Evolutionary conservation across 37 sponge, comb jelly and placozoan species (phyloP).

Genomic region (Beroe forskalii): DNA sequence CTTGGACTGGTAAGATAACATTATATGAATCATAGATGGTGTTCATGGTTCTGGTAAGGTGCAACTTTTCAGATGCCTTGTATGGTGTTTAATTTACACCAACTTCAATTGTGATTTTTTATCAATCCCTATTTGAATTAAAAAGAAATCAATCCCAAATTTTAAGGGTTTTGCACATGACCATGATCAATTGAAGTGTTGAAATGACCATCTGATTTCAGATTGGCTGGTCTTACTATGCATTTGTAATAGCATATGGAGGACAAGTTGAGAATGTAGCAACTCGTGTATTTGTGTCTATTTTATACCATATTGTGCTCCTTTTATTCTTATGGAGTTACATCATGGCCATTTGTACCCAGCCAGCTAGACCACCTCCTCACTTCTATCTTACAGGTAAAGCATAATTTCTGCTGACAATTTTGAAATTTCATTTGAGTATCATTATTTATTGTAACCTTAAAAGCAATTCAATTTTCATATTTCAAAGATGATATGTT

Average conservation of each 20-base stretch:
- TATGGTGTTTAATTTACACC: too few relatives aligned
- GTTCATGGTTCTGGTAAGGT: too few relatives aligned
- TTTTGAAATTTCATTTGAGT: background rate
- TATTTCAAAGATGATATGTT: too few relatives aligned
- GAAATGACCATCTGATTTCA: background rate
- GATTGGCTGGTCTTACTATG: constrained; percentile 62
- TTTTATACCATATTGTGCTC: constrained; percentile 27
- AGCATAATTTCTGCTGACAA: background rate
- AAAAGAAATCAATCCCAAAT: too few relatives aligned
- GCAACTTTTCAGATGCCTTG: too few relatives aligned
- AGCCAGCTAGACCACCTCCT: constrained; percentile 15
- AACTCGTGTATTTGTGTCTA: background rate
- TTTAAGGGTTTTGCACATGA: background rate
- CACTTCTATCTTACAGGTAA: constrained; percentile 50
- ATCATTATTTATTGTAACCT: too few relatives aligned
- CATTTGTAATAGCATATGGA: constrained; percentile 56
- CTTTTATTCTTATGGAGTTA: constrained; percentile 43
- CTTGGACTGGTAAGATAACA: constrained; percentile 44
- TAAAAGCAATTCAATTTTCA: too few relatives aligned
- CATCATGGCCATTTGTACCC: constrained; percentile 45
- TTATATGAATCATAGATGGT: background rate
- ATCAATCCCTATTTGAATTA: too few relatives aligned
- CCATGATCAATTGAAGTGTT: background rate
- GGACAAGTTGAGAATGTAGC: background rate
- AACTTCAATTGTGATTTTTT: too few relatives aligned